phyloP scores from a whole-genome alignment of 2,113 vertebrate genomes.

The Etheostoma spectabile region DNA sequence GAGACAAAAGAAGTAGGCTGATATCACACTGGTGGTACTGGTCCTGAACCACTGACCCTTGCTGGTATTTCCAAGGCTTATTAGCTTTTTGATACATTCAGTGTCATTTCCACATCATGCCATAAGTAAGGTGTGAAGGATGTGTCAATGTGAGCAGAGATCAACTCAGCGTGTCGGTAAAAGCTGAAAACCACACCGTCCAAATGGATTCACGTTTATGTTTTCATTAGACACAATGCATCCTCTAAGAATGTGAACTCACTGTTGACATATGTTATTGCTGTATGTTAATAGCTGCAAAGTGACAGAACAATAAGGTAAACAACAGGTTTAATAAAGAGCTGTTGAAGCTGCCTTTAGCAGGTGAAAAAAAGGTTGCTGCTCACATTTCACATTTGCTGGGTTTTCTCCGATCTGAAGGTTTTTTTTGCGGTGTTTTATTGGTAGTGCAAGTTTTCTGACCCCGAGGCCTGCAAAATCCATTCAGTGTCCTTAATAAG shows the following conservation, averaged over 20 bases:
- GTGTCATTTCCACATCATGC: constrained; percentile 40
- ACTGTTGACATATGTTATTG: neutral
- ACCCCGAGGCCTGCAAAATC: constrained; percentile 61
- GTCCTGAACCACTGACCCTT: constrained; percentile 35
- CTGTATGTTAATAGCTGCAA: neutral
- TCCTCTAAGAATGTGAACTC: neutral
- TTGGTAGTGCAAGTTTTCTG: constrained; percentile 58
- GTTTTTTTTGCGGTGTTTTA: constrained; percentile 48
- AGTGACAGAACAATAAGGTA: neutral
- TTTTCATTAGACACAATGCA: constrained; percentile 13
- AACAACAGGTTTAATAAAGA: neutral
- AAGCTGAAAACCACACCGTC: neutral
- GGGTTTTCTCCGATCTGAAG: constrained; percentile 38
- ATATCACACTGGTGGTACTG: constrained; percentile 17
- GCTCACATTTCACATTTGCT: constrained; percentile 18
- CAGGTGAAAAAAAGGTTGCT: constrained; percentile 2
- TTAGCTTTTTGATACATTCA: constrained; percentile 41
- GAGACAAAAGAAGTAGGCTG: constrained; percentile 11
- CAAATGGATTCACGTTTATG: constrained; percentile 5
- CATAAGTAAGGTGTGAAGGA: constrained; percentile 51
- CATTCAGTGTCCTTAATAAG: constrained; percentile 69
- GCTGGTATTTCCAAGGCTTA: constrained; percentile 1
- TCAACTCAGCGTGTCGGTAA: constrained; percentile 11
- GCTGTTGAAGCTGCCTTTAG: neutral
- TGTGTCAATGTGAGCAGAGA: constrained; percentile 48